Evolutionary conservation across 2,888 invertebrate genomes (phyloP), one percentile per base, ranked within the genome.

Genomic region (Physocephala rufipes): DNA sequence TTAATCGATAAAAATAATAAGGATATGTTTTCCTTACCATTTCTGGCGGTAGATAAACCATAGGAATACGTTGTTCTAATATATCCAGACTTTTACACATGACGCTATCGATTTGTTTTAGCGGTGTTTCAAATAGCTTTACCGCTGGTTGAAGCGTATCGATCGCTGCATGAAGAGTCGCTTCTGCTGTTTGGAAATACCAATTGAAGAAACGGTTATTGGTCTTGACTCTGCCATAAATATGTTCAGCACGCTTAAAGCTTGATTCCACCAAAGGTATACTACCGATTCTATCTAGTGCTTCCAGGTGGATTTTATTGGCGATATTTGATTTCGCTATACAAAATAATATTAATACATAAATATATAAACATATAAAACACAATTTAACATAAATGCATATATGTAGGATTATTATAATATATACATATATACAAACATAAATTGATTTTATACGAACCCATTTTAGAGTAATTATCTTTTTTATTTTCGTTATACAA

Each of bases 191-290:
- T 53, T 90, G 89, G 58, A 94, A 87, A 76, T 93, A 92, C 94
- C 94, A 94, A 76, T 88, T 89, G 78, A 94, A 87, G 28, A 94
- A 81, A 0, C 90, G 88, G 84, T 93, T 94, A 75, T 85, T 87
- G 85, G 93, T 94, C 89, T 94, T 95, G 65, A 96, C 91, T 82
- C 87, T 91, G 73, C 87, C 87, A 83, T 96, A 96, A 67, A 94
- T 86, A 79, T 90, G 90, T 80, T 91, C 92, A 0, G 93, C 94
- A 72, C 92, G 91, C 68, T 88, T 90, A 79, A 93, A 90, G 58
- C 95, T 90, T 49, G 91, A 90, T 82, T 92, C 94, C n/a, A 96
- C 91, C 70, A 96, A 90, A 0, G 96, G 96, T 63, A 96, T 89
- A 76, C 90, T 91, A 15, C 91, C 90, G 59, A 96, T 91, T 75